Base-by-base conservation (phyloP, 2,888 invertebrate genomes). In the Andrena dorsata region DNA sequence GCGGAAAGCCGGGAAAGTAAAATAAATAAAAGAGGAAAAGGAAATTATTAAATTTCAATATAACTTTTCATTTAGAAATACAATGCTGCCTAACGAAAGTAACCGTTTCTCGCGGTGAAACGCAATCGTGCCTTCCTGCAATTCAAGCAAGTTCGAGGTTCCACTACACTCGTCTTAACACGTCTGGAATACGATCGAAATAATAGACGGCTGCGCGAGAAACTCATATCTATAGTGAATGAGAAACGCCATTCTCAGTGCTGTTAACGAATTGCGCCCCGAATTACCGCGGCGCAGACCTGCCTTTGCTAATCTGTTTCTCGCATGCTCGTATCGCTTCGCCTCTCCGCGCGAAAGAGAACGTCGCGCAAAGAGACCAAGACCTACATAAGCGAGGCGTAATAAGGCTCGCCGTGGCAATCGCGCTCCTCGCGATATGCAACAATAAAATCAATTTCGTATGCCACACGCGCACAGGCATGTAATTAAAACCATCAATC, bases 341-440 rank as follows among this genome's bases (percentile, higher is more conserved):
- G 69, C 65, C 60, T 47, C 35, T 49, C 60, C 41, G 69, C 49
- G 76, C 81, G 66, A 81, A 82, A 81, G 70, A 82, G 80, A 82
- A 71, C 80, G 73, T 79, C 73, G 30, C 47, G 79, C 80, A 75
- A 80, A 69, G 23, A 76, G 81, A 74, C 80, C 80, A 75, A 80
- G 81, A 80, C 80, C 75, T 80, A 81, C 66, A 73, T 80, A 80
- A 69, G 51, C 47, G 60, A 32, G 63, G 74, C 47, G 58, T 70
- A 70, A 70, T 74, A 81, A 69, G 68, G 64, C 64, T 80, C 23
- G 69, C 35, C 53, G 32, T 26, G 53, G 64, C 74, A 74, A 80
- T 81, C 80, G 30, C 58, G 51, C 23, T 32, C 41, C 26, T 41
- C 69, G 60, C 60, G 47, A 64, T 49, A 58, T 51, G 47, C 58